Evolutionary conservation across 35 echinoderm and acorn worm species (phyloP).

Genomic region (Anneissia japonica): DNA sequence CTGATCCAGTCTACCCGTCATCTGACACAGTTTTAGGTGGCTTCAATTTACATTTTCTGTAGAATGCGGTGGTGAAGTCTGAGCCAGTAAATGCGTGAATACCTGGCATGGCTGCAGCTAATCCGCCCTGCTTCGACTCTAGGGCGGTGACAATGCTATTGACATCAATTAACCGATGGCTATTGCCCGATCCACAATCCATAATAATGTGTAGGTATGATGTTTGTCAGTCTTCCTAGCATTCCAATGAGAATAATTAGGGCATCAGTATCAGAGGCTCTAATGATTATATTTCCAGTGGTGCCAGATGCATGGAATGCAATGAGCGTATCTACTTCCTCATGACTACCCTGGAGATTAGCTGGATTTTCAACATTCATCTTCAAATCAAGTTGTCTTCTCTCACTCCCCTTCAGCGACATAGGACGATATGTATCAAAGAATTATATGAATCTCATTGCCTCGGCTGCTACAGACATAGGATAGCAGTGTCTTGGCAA

Average conservation of each 20-base stretch:
- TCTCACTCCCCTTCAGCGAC: slow-evolving; percentile 45
- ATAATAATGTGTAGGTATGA: background rate
- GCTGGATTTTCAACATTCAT: slow-evolving; percentile 31
- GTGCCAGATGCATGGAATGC: slow-evolving; percentile 36
- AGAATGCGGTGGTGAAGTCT: slow-evolving; percentile 49
- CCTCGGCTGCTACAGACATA: slow-evolving; percentile 10
- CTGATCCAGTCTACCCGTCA: slow-evolving; percentile 54
- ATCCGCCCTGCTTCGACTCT: slow-evolving; percentile 10
- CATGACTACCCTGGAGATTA: slow-evolving; percentile 40
- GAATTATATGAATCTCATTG: slow-evolving; percentile 26
- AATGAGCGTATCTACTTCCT: slow-evolving; percentile 35
- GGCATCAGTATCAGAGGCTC: slow-evolving; percentile 52
- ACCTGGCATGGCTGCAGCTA: slow-evolving; percentile 36
- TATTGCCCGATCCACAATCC: slow-evolving; percentile 48
- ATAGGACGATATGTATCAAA: slow-evolving; percentile 36
- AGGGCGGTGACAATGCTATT: slow-evolving; percentile 23
- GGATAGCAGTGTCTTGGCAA: background rate
- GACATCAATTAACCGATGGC: slow-evolving; percentile 35
- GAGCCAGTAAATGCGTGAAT: slow-evolving; percentile 39
- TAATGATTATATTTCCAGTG: slow-evolving; percentile 30
- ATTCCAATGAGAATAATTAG: slow-evolving; percentile 33
- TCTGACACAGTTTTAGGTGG: slow-evolving; percentile 33
- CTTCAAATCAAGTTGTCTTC: slow-evolving; percentile 13
- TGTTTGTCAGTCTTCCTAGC: slow-evolving; percentile 6
- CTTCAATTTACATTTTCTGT: slow-evolving; percentile 39